phyloP scores from a whole-genome alignment of 2,888 invertebrate species.

The Ectemnius cavifrons region DNA sequence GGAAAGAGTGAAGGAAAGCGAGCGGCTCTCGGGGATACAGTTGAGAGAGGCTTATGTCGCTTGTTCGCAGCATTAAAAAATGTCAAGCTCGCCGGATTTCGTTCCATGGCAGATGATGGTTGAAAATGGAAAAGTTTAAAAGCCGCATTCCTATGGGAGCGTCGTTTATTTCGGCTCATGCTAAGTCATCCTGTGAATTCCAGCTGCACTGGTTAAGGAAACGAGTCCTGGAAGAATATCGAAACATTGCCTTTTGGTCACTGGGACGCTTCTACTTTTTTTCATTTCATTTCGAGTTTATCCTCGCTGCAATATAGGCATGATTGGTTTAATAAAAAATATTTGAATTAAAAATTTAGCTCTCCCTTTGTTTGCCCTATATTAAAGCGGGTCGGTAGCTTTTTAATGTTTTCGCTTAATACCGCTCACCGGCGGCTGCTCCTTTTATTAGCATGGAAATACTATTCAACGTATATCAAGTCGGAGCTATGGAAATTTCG shows the following conservation, averaged over 20 bases:
- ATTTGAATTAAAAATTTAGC: too few species aligned
- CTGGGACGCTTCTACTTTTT: too few species aligned
- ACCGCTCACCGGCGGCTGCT: too few species aligned
- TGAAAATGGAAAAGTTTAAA: conserved; percentile 51
- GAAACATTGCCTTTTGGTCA: conserved; percentile 12
- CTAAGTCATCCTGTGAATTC: conserved; percentile 33
- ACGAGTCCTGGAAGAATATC: conserved; percentile 30
- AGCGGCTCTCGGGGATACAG: conserved; percentile 28
- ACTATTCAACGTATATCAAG: too few species aligned
- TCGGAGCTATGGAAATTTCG: too few species aligned
- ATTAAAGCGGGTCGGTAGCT: too few species aligned
- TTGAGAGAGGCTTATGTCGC: conserved; percentile 37
- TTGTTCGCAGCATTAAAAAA: conserved; percentile 37
- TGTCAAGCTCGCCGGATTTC: conserved; percentile 33
- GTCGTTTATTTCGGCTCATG: conserved; percentile 18
- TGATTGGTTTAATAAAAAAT: too few species aligned
- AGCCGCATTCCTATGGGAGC: conserved; percentile 41
- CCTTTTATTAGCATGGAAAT: too few species aligned
- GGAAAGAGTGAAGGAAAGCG: conserved; percentile 15
- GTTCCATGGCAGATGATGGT: conserved; percentile 24
- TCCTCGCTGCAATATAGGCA: too few species aligned
- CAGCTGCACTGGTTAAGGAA: conserved; percentile 19
- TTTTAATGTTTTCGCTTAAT: too few species aligned
- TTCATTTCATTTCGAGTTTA: too few species aligned
- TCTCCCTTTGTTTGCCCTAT: too few species aligned